Percentiles rank a stretch among this genome's conserved stretches.
These are phyloP conservation scores for Fundulus diaphanus DNA, from an alignment of 2,797 vertebrate species.

Conservation along the genomic window DNA sequence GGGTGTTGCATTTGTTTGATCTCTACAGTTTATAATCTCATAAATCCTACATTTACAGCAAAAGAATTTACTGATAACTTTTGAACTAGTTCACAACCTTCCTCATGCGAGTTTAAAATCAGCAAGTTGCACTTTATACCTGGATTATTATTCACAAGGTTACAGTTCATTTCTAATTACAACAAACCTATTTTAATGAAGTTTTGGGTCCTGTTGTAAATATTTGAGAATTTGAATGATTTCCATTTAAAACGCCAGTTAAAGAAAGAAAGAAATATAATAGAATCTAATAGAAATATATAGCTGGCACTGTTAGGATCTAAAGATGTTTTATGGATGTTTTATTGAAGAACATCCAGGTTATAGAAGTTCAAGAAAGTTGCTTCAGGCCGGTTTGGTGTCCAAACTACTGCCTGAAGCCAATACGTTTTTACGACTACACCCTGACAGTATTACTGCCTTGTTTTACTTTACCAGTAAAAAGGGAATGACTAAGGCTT, in stretches of 20 bases:
- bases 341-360: neutral
- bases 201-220: too few species aligned
- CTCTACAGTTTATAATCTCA: neutral
- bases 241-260: too few species aligned
- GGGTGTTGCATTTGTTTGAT: neutral
- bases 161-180: neutral
- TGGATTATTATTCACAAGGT: constrained; percentile 21
- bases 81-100: constrained; percentile 17
- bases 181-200: neutral
- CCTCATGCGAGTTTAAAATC: constrained; percentile 35
- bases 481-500: constrained; percentile 41
- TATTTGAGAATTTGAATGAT: too few species aligned
- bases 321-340: too few species aligned
- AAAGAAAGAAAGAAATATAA: too few species aligned
- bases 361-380: neutral
- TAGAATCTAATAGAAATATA: neutral
- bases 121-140: constrained; percentile 68
- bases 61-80: neutral
- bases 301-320: constrained; percentile 53
- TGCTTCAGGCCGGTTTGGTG: constrained; percentile 37
- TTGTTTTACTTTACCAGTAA: constrained; percentile 35
- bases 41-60: neutral
- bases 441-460: constrained; percentile 28
- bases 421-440: constrained; percentile 33
- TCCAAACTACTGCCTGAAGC: constrained; percentile 6